Evolutionary conservation across 2,888 invertebrate genomes (phyloP).

Genomic region (Graphium colonna): DNA sequence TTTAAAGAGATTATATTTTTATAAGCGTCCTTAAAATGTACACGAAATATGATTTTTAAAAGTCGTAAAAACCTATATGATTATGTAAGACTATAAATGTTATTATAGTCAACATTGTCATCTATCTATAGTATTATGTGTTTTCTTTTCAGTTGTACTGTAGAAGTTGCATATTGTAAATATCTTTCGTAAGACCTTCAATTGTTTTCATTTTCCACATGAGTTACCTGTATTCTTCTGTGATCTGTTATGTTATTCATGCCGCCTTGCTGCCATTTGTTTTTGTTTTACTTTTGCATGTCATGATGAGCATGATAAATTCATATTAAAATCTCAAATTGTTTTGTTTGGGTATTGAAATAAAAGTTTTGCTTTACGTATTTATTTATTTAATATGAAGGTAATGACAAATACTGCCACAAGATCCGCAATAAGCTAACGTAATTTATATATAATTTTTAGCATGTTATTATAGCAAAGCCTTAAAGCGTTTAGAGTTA

Average conservation of each 20-base stretch:
- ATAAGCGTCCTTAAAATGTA: too few relatives aligned
- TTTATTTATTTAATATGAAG: conserved; percentile 70
- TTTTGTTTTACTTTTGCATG: conserved; percentile 9
- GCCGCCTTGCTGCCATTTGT: conserved; percentile 10
- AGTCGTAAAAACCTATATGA: too few relatives aligned
- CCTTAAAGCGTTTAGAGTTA: conserved; percentile 65
- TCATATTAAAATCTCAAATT: conserved; percentile 20
- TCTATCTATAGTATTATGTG: too few relatives aligned
- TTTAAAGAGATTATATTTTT: too few relatives aligned
- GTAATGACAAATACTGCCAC: conserved; percentile 56
- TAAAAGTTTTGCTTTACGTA: conserved; percentile 40
- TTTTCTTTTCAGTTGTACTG: too few relatives aligned
- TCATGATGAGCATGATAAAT: conserved; percentile 3
- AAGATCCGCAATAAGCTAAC: conserved; percentile 67
- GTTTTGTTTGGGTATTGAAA: conserved; percentile 31
- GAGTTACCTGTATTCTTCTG: conserved; percentile 1
- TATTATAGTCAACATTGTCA: too few relatives aligned
- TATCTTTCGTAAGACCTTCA: too few relatives aligned
- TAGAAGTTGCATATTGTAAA: too few relatives aligned
- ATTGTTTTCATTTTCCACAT: not conserved
- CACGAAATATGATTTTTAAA: too few relatives aligned
- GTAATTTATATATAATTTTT: conserved; percentile 51
- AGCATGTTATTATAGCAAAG: conserved; percentile 65
- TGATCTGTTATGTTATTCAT: conserved; percentile 11
- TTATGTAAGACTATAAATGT: too few relatives aligned